Evolutionary conservation across 2,888 invertebrate species (phyloP), one percentile per base, ranked within the genome.

Genomic region (Branchellion lobata): DNA sequence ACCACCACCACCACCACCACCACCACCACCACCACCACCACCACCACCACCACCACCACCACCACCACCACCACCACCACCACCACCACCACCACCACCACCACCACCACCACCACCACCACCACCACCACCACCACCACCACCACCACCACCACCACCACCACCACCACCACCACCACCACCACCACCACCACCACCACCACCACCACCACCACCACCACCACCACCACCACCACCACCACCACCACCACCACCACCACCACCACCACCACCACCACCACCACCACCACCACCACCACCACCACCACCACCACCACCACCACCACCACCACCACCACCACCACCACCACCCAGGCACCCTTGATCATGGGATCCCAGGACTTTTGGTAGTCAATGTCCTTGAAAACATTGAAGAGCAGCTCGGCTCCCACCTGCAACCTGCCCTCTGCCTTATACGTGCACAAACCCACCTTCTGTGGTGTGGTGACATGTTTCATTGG

Each of bases 321-420:
- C 51, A 27, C 21, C n/a, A 53, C 34, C 65, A 47, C n/a, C 40
- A 47, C 31, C 8, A 33, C 69, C 31, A 31, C 51, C 57, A 34
- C 31, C n/a, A 71, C 78, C 40, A 53, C 78, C n/a, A n/a, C n/a
- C n/a, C n/a, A n/a, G n/a, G n/a, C 11, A 77, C 77, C 77, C 33
- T 61, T 77, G 18, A 77, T n/a, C 27, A 33, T 77, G 21, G 65
- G 61, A 65, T 77, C 77, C 77, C 77, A 77, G 1, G 77, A 57
- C 57, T 77, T 77, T 36, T 77, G 77, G 40, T 77, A 77, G 27
- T 77, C 77, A 24, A 77, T 40, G 24, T 77, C 77, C 34, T 33
- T 65, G 65, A 34, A 77, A 24, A 65, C 61, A 5, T 36, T 61
- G 27, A 61, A 57, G 31, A 77, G 77, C 8, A 77, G 77, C n/a